Evolutionary conservation across 1,140 invertebrate genomes (phyloP).

Genomic region (Aphis craccivora): DNA sequence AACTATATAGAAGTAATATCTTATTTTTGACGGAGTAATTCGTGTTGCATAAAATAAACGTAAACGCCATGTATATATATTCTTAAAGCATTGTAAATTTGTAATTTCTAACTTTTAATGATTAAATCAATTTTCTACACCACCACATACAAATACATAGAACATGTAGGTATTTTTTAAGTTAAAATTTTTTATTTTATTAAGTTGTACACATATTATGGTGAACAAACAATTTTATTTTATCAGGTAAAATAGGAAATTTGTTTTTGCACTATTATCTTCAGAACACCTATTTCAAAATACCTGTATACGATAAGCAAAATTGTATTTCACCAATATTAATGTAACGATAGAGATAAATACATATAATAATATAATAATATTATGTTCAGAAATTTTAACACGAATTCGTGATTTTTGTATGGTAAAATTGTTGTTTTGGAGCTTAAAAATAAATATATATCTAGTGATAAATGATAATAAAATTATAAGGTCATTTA

Average conservation of each 20-base stretch:
- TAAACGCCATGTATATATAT: not conserved
- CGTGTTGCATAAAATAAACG: not conserved
- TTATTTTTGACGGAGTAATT: not conserved
- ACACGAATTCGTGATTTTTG: not conserved
- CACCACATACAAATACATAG: not conserved
- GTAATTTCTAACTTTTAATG: not conserved
- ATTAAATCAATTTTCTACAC: not conserved
- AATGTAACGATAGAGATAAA: not conserved
- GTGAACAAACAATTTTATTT: not conserved
- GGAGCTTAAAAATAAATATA: not conserved
- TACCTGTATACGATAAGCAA: not conserved
- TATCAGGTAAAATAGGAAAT: not conserved
- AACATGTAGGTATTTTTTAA: not conserved
- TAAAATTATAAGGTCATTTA: not conserved
- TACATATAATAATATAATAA: not conserved
- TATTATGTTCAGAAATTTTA: not conserved
- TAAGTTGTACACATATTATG: not conserved
- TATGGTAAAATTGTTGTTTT: not conserved
- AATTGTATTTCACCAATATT: not conserved
- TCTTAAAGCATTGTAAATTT: not conserved
- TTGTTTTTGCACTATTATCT: not conserved
- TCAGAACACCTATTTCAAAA: not conserved
- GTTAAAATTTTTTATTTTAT: not conserved
- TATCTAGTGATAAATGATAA: too few species aligned
- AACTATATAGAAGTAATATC: not conserved